Evolutionary conservation across 1,140 invertebrate genomes (phyloP).

Genomic region (Pseudomyrmex cubaensis): DNA sequence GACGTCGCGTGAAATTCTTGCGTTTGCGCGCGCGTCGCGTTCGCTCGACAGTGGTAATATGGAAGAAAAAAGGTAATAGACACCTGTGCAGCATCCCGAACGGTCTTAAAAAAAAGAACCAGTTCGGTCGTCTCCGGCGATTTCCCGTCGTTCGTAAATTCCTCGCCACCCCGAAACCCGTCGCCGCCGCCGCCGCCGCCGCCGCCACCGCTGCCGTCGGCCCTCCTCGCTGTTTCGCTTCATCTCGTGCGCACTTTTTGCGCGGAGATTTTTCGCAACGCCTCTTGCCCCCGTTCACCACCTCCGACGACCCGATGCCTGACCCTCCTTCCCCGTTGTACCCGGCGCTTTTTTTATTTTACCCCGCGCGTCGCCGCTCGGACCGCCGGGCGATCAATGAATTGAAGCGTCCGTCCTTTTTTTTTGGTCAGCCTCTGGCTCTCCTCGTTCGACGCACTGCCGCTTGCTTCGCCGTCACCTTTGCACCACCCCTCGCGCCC

Average conservation of each 20-base stretch:
- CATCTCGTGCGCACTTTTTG: constrained; percentile 72
- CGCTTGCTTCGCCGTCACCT: constrained; percentile 75
- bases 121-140: constrained; percentile 67
- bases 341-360: constrained; percentile 79
- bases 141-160: constrained; percentile 69
- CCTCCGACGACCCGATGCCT: constrained; percentile 67
- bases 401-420: constrained; percentile 84
- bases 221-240: constrained; percentile 46
- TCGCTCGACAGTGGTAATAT: neutral
- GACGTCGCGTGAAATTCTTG: constrained; percentile 57
- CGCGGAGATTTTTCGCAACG: constrained; percentile 81
- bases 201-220: constrained; percentile 2
- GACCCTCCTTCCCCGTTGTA: constrained; percentile 66
- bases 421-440: constrained; percentile 82
- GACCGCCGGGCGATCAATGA: constrained; percentile 85
- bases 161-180: constrained; percentile 50
- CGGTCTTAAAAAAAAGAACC: constrained; percentile 35
- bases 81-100: constrained; percentile 7
- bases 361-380: constrained; percentile 81
- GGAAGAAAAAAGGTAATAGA: constrained; percentile 1
- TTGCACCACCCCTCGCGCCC: constrained; percentile 63
- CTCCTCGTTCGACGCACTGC: constrained; percentile 77
- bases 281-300: constrained; percentile 74
- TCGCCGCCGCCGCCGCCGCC: neutral
- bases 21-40: neutral